phyloP scores from a whole-genome alignment of 2,797 vertebrate genomes.

The Sebastolobus altivelis region DNA sequence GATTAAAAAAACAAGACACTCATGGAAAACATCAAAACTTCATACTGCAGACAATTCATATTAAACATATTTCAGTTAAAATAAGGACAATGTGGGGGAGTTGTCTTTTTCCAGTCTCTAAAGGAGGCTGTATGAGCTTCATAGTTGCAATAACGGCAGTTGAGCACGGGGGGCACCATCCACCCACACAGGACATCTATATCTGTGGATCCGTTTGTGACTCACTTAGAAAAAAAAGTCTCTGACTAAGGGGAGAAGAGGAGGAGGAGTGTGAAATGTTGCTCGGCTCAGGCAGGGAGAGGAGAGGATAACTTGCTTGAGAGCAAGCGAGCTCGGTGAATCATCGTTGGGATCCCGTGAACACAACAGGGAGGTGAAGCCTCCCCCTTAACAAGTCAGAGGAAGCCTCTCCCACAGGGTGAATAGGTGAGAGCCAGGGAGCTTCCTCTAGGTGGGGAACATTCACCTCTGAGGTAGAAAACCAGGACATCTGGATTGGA shows the following conservation, averaged over 20 bases:
- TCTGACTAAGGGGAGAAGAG: constrained; percentile 70
- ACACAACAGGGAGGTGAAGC: constrained; percentile 38
- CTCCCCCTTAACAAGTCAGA: constrained; percentile 56
- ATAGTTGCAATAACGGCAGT: constrained; percentile 69
- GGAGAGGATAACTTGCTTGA: constrained; percentile 56
- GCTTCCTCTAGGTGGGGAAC: constrained; percentile 51
- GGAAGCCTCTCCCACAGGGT: constrained; percentile 68
- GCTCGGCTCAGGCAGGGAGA: constrained; percentile 49
- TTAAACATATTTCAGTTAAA: constrained; percentile 36
- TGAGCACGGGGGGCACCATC: constrained; percentile 78
- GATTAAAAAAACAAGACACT: constrained; percentile 3
- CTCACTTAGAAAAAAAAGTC: constrained; percentile 69
- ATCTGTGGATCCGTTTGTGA: constrained; percentile 74
- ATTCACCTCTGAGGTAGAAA: constrained; percentile 13
- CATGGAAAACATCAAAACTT: constrained; percentile 20
- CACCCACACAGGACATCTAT: constrained; percentile 77
- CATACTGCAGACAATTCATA: constrained; percentile 34
- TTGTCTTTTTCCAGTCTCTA: constrained; percentile 37
- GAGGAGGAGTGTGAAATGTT: constrained; percentile 73
- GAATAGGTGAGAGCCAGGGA: constrained; percentile 59
- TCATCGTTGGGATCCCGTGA: constrained; percentile 75
- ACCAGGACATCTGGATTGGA: constrained; percentile 11
- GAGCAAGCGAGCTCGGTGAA: constrained; percentile 64
- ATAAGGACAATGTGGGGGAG: constrained; percentile 50
- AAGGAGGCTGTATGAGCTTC: constrained; percentile 47